A percentile compares a stretch with the other conserved stretches of the same genome.
These are phyloP conservation scores for Microctenopoma stevenorrisi DNA, from an alignment of 2,797 vertebrate genomes.

Conservation along the genomic window DNA sequence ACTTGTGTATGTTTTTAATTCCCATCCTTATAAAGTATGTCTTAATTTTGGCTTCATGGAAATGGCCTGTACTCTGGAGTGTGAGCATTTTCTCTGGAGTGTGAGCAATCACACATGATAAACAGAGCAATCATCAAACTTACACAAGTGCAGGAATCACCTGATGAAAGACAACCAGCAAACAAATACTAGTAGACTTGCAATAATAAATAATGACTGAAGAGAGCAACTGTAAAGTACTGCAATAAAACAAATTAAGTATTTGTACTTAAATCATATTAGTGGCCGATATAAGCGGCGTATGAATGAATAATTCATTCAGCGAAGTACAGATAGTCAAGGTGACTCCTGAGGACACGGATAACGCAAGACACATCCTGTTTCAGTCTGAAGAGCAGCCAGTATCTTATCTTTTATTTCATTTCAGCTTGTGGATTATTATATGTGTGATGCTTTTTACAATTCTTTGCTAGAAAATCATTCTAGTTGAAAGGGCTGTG, in stretches of 20 bases:
- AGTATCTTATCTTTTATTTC: not conserved
- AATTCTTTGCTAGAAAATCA: not conserved
- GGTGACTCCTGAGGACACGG: not conserved
- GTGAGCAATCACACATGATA: not conserved
- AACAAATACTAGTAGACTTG: conserved; percentile 6
- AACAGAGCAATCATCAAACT: conserved; percentile 36
- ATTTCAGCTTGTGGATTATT: not conserved
- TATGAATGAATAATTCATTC: conserved; percentile 1
- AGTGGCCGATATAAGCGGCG: not conserved
- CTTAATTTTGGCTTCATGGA: not conserved
- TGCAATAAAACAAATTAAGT: conserved; percentile 17
- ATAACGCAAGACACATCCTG: not conserved
- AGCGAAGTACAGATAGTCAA: conserved; percentile 1
- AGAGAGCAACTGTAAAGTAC: not conserved
- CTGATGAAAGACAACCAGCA: conserved; percentile 25
- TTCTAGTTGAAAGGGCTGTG: not conserved
- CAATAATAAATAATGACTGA: not conserved
- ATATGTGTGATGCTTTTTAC: not conserved
- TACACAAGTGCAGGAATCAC: conserved; percentile 16
- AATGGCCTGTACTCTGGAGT: not conserved
- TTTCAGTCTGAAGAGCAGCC: not conserved
- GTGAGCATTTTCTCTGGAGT: not conserved
- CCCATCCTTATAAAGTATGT: conserved; percentile 19
- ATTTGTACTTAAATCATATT: not conserved
- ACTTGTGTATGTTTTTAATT: conserved; percentile 31